Percentiles rank a stretch among this genome's conserved stretches.
phyloP scores from a whole-genome alignment of 1,140 invertebrate genomes.

The Trichoplusia ni region DNA sequence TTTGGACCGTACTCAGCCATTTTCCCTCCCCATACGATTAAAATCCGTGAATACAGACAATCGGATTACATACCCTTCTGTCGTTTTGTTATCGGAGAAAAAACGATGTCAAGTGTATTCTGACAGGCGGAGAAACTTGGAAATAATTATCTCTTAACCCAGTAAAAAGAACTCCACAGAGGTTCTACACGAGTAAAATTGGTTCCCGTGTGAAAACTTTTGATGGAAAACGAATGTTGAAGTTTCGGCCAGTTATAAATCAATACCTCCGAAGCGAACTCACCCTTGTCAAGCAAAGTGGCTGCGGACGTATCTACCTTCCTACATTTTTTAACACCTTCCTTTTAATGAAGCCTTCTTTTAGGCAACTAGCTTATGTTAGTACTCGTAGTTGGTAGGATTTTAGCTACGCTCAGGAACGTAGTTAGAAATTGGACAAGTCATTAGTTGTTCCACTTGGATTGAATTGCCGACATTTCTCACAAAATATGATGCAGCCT shows the following conservation, averaged over 20 bases:
- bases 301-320: not conserved
- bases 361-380: not conserved
- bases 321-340: not conserved
- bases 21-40: not conserved
- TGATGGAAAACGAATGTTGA: conserved; percentile 33
- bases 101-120: conserved; percentile 10
- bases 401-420: too few species aligned
- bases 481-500: too few species aligned
- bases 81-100: conserved; percentile 16
- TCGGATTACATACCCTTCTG: not conserved
- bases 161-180: conserved; percentile 20
- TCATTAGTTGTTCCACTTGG: too few species aligned
- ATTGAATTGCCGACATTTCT: too few species aligned
- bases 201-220: conserved; percentile 31
- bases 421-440: too few species aligned
- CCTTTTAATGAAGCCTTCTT: not conserved
- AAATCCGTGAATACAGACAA: not conserved
- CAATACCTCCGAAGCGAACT: not conserved
- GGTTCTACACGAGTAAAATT: conserved; percentile 23
- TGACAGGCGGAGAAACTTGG: conserved; percentile 18
- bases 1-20: not conserved
- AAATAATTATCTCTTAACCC: conserved; percentile 26
- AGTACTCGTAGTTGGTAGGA: not conserved
- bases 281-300: not conserved
- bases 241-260: conserved; percentile 19